Evolutionary conservation across 2,113 vertebrate species (phyloP).

Genomic region (Archilochus colubris): DNA sequence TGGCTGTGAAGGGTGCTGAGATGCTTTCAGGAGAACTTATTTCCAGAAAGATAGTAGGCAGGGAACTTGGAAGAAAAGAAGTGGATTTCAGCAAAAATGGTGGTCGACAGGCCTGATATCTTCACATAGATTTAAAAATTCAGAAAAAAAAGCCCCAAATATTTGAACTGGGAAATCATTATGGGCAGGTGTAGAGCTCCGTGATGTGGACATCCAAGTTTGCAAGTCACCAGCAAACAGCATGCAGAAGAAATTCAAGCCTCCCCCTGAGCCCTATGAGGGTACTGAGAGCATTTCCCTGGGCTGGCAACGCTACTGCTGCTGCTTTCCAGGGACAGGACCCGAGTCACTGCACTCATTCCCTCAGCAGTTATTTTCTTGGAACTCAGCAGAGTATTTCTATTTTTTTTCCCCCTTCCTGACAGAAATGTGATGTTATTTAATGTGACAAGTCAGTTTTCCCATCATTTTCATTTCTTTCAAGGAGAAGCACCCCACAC

Average conservation of each 20-base stretch:
- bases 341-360: neutral
- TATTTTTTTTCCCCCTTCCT: neutral
- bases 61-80: neutral
- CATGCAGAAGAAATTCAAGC: neutral
- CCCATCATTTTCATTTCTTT: slow-evolving; percentile 53
- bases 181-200: neutral
- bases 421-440: slow-evolving; percentile 48
- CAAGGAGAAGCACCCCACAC: slow-evolving; percentile 13
- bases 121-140: neutral
- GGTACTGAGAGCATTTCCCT: neutral
- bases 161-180: neutral
- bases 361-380: slow-evolving; percentile 28
- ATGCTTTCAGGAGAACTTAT: neutral
- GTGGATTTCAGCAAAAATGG: neutral
- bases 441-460: slow-evolving; percentile 14
- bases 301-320: neutral
- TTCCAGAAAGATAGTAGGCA: neutral
- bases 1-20: neutral
- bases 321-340: slow-evolving; percentile 8
- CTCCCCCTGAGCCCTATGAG: neutral
- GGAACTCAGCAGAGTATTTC: slow-evolving; percentile 21
- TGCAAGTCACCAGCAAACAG: neutral
- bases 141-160: accelerated
- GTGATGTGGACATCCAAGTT: neutral
- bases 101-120: neutral